These are phyloP conservation scores for Desmodus rotundus DNA, from an alignment of 2,113 vertebrate species.

Conservation along the genomic window DNA sequence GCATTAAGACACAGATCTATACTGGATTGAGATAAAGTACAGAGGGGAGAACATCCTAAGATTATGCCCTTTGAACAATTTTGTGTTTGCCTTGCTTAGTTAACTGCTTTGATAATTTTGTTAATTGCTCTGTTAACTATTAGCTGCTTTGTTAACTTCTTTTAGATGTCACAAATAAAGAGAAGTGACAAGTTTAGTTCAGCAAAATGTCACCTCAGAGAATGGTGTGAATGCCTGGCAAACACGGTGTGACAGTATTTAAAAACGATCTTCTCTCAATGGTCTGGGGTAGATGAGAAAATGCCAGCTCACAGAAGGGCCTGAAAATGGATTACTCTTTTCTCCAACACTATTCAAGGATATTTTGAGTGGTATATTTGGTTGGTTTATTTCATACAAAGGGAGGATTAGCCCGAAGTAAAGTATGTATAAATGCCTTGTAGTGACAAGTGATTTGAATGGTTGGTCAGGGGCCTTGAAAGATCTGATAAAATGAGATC, in stretches of 20 bases:
- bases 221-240: background rate
- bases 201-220: background rate
- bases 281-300: background rate
- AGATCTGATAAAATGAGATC: background rate
- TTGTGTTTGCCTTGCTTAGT: background rate
- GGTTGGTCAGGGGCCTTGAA: background rate
- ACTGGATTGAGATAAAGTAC: background rate
- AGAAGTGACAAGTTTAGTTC: background rate
- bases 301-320: background rate
- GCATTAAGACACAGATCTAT: background rate
- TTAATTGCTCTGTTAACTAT: background rate
- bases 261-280: background rate
- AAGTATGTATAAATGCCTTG: background rate
- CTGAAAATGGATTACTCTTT: background rate
- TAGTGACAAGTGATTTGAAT: background rate
- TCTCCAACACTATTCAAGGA: background rate
- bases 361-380: background rate
- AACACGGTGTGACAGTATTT: background rate
- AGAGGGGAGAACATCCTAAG: background rate
- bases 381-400: background rate
- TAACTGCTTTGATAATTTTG: background rate
- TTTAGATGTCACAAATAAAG: background rate
- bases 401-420: background rate
- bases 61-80: background rate
- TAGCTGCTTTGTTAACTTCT: background rate